Conservation (phyloP, 2,888 invertebrate genomes). For the Pseudolycoriella hygida region DNA sequence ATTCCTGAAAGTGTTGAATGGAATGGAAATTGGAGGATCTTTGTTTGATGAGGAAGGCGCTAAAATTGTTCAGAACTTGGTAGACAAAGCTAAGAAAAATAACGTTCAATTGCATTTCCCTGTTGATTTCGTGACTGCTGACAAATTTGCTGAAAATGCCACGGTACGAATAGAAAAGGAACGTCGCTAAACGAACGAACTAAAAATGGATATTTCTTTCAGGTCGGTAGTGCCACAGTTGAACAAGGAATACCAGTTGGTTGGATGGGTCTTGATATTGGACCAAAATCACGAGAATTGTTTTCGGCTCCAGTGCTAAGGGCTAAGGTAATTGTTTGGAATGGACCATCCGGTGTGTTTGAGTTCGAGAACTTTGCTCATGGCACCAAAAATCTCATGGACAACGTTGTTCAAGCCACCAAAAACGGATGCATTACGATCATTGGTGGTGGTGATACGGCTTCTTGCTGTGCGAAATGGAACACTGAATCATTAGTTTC, state of each 20-base stretch:
- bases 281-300: conserved; percentile 63
- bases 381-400: conserved; percentile 87
- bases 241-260: conserved; percentile 80
- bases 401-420: conserved; percentile 83
- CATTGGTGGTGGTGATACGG: conserved; percentile 94
- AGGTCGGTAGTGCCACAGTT: conserved; percentile 36
- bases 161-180: conserved; percentile 24
- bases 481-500: conserved; percentile 89
- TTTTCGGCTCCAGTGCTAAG: conserved; percentile 71
- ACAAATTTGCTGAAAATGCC: conserved; percentile 92
- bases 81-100: conserved; percentile 87
- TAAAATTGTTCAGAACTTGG: conserved; percentile 75
- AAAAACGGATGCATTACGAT: conserved; percentile 67
- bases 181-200: too few species aligned
- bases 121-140: conserved; percentile 85
- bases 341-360: conserved; percentile 97
- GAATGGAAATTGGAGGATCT: conserved; percentile 92
- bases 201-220: conserved; percentile 38
- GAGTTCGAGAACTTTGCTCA: conserved; percentile 87
- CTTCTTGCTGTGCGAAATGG: conserved; percentile 93
- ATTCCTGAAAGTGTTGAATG: conserved; percentile 80
- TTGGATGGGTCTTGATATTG: conserved; percentile 89
- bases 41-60: conserved; percentile 92
- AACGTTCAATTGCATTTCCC: conserved; percentile 89
- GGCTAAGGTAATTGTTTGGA: conserved; percentile 97